A percentile compares a stretch with the other conserved stretches of the same genome.
Conservation (phyloP, 53 echinoderm and acorn worm species). For the Echinometra lucunter region DNA sequence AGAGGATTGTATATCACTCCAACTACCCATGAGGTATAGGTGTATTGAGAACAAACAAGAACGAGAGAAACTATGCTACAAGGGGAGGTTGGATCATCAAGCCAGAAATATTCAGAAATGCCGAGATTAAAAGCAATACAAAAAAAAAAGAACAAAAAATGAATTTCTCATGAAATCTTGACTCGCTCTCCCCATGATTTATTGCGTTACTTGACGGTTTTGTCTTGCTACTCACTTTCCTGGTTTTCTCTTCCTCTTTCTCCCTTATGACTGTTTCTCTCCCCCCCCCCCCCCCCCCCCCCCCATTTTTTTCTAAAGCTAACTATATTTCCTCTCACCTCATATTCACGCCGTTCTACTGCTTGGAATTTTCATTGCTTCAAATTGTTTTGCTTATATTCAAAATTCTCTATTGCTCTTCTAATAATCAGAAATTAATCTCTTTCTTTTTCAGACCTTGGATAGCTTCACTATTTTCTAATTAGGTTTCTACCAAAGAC, state of each 20-base stretch:
- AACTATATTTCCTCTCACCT: no score
- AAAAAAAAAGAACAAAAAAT: neutral
- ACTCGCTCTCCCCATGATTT: neutral
- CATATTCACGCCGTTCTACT: no score
- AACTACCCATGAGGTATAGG: neutral
- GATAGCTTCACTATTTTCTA: no score
- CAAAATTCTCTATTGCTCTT: no score
- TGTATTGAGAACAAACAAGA: constrained; percentile 49
- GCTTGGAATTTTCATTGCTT: no score
- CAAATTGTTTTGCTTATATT: no score
- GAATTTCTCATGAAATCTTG: constrained; percentile 23
- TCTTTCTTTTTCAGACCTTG: no score
- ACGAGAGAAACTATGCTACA: constrained; percentile 12
- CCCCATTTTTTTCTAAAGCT: no score
- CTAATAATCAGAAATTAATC: no score
- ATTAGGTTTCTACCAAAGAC: no score
- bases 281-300: no score
- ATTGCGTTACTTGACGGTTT: neutral
- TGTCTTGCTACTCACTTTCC: neutral
- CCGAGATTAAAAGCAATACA: constrained; percentile 19
- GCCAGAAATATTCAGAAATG: constrained; percentile 42
- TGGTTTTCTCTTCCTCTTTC: neutral
- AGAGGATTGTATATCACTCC: constrained; percentile 3
- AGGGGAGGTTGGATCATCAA: constrained; percentile 52
- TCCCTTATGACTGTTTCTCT: neutral